Evolutionary conservation across 2,797 vertebrate genomes (phyloP).

Genomic region (Siniperca obscura): DNA sequence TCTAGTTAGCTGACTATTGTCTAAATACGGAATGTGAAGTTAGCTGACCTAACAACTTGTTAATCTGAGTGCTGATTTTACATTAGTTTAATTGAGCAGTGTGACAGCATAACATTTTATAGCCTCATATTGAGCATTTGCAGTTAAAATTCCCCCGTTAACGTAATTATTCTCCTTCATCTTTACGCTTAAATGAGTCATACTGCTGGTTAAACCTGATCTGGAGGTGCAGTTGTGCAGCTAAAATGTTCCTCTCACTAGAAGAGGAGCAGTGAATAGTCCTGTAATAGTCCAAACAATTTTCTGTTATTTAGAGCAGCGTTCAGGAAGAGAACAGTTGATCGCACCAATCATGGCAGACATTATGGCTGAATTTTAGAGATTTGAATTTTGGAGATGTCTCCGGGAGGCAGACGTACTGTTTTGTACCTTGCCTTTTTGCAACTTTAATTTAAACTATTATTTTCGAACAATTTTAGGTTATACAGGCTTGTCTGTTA

Average conservation of each 20-base stretch:
- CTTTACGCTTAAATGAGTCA: rapidly evolving
- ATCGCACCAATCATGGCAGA: no score
- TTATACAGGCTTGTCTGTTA: background rate
- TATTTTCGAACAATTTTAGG: no score
- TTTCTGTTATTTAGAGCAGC: background rate
- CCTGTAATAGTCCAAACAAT: background rate
- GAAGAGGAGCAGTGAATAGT: background rate
- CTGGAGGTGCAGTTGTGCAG: background rate
- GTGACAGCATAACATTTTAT: background rate
- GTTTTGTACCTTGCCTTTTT: background rate
- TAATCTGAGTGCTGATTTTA: background rate
- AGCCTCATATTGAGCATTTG: background rate
- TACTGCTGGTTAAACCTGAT: no score
- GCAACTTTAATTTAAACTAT: background rate
- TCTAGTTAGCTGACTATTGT: background rate
- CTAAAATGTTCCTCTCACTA: background rate
- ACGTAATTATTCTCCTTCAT: background rate
- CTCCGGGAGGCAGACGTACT: background rate
- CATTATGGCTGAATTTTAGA: background rate
- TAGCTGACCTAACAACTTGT: background rate
- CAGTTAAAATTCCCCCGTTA: background rate
- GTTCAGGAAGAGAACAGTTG: background rate
- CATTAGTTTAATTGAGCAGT: background rate
- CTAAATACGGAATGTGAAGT: background rate
- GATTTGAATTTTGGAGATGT: background rate